These are phyloP conservation scores for Acanthurus leucopareius DNA, from an alignment of 2,797 vertebrate genomes.

Conservation along the genomic window DNA sequence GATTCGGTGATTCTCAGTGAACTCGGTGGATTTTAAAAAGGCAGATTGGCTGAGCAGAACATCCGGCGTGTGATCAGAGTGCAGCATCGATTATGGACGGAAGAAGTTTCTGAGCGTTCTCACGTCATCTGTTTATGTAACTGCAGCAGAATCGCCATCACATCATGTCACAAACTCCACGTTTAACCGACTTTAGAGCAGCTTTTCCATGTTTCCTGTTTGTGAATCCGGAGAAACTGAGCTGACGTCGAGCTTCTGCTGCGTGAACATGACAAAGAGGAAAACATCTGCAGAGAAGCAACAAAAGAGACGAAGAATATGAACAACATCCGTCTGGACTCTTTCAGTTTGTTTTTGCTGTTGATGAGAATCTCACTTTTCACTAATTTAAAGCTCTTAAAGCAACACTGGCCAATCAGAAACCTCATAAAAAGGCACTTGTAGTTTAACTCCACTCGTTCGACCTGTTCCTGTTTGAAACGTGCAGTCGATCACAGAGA, in stretches of 20 bases:
- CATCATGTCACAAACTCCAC: background rate
- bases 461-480: no score
- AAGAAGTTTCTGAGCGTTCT: no score
- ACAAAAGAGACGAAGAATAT: background rate
- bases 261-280: background rate
- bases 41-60: no score
- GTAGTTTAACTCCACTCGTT: no score
- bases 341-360: background rate
- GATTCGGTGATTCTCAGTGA: no score
- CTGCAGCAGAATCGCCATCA: background rate
- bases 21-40: no score
- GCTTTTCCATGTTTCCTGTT: background rate
- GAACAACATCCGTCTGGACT: background rate
- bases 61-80: no score
- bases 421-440: no score
- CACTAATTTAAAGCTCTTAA: no score
- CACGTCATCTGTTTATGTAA: background rate
- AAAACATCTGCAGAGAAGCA: background rate
- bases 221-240: background rate
- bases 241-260: background rate
- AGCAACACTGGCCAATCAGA: no score
- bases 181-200: background rate
- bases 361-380: no score
- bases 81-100: background rate
- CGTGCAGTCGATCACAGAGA: no score